Evolutionary conservation across 2,113 vertebrate species (phyloP).

Genomic region (Halichoeres trimaculatus): DNA sequence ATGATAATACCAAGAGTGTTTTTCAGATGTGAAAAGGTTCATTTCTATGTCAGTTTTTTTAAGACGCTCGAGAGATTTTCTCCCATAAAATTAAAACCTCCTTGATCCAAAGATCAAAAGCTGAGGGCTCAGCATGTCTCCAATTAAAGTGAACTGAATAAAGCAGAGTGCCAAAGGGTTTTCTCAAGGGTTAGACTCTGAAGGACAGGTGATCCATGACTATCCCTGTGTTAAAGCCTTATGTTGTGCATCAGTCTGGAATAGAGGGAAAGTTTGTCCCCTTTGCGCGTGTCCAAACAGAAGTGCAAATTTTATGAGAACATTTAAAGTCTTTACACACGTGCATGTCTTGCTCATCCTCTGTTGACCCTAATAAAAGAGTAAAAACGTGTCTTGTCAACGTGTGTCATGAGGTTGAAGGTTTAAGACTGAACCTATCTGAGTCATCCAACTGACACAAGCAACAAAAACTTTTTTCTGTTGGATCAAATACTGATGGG

Average conservation of each 20-base stretch:
- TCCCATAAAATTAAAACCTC: not conserved
- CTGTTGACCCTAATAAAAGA: not conserved
- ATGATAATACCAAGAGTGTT: too few relatives aligned
- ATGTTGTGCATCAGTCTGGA: not conserved
- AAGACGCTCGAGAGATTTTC: too few relatives aligned
- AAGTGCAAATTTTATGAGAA: not conserved
- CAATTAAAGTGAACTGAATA: not conserved
- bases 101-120: not conserved
- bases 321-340: not conserved
- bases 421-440: constrained; percentile 16
- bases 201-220: too few relatives aligned
- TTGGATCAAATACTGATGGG: not conserved
- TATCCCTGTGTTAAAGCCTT: not conserved
- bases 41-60: too few relatives aligned
- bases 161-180: too few relatives aligned
- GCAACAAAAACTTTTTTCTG: not conserved
- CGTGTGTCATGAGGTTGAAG: constrained; percentile 8
- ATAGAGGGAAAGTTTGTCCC: not conserved
- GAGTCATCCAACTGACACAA: not conserved
- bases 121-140: too few relatives aligned
- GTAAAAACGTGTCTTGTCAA: not conserved
- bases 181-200: too few relatives aligned
- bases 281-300: not conserved
- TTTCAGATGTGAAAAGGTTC: too few relatives aligned
- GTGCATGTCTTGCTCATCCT: not conserved